Base-by-base conservation (phyloP, 2,888 invertebrate species). In the Acleris sparsana region DNA sequence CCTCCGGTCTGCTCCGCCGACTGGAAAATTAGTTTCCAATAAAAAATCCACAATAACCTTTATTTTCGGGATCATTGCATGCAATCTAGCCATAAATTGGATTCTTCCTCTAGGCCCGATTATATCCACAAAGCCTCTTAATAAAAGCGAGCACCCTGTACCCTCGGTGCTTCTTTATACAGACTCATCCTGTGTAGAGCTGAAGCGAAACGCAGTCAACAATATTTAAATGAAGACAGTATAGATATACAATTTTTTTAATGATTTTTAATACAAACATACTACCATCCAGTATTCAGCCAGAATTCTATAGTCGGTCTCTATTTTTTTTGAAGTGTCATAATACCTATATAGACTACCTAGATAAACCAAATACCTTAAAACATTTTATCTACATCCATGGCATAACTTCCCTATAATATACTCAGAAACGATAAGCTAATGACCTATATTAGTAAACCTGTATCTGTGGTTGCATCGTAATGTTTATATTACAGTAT, bases 31-130 rank as follows among this genome's bases (percentile, higher is more conserved):
- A 55, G 60, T 60, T 65, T 52, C 46, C 56, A 61, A 61, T 66
- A 61, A 52, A 61, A 66, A 57, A 49, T 61, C 56, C 65, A 66
- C 55, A 57, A 52, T 61, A 61, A 66, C 56, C 65, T 66, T 52
- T 57, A 61, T 61, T 66, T 61, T 66, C 65, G 25, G 61, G 51
- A 61, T 52, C 65, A 52, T 56, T 66, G 65, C 56, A 48, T 61
- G 56, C 65, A 61, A 66, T 66, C 46, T 61, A 57, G 46, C 52
- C 49, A 61, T 66, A 66, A 61, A 66, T 61, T 66, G 65, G 56
- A 61, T 57, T 20, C 55, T 29, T 29, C 49, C 53, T 60, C 49
- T 43, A 3, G 51, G 17, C 25, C 29, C 44, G 65, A 65, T 65
- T 65, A 65, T 66, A 55, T 66, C 44, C 55, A 57, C 56, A 44